Evolutionary conservation across 2,113 vertebrate genomes (phyloP).

Genomic region (Morone saxatilis): DNA sequence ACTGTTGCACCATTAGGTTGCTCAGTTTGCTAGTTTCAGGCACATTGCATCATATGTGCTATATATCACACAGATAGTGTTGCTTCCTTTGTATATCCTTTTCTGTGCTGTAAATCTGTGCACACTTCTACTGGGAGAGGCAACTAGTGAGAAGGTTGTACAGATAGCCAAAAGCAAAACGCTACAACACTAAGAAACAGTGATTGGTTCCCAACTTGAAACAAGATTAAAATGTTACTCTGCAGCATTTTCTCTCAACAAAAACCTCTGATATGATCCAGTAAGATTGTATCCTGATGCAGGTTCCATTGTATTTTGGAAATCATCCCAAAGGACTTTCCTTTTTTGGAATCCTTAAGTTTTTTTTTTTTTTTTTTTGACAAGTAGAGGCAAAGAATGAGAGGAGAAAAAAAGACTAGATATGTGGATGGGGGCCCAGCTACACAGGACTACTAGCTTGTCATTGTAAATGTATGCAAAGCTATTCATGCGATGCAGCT

Average conservation of each 20-base stretch:
- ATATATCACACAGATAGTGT: slow-evolving; percentile 30
- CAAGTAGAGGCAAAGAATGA: slow-evolving; percentile 1
- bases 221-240: slow-evolving; percentile 40
- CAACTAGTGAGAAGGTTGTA: not conserved
- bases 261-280: slow-evolving; percentile 11
- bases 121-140: slow-evolving; percentile 18
- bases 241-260: slow-evolving; percentile 30
- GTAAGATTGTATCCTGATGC: slow-evolving; percentile 13
- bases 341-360: slow-evolving; percentile 5
- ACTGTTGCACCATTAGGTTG: slow-evolving; percentile 18
- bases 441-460: slow-evolving; percentile 26
- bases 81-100: slow-evolving; percentile 13
- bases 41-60: slow-evolving; percentile 55
- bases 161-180: slow-evolving; percentile 18
- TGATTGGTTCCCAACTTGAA: slow-evolving; percentile 12
- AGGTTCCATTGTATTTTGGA: slow-evolving; percentile 13
- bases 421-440: slow-evolving; percentile 10
- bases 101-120: slow-evolving; percentile 3
- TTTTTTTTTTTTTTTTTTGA: slow-evolving; percentile 1
- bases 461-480: slow-evolving; percentile 70
- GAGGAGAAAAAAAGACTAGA: not conserved
- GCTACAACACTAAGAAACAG: not conserved
- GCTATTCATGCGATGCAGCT: slow-evolving; percentile 63
- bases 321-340: slow-evolving; percentile 29
- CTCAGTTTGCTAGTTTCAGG: slow-evolving; percentile 52